Base-by-base conservation (phyloP, 1,140 invertebrate species). In the Sitodiplosis mosellana region DNA sequence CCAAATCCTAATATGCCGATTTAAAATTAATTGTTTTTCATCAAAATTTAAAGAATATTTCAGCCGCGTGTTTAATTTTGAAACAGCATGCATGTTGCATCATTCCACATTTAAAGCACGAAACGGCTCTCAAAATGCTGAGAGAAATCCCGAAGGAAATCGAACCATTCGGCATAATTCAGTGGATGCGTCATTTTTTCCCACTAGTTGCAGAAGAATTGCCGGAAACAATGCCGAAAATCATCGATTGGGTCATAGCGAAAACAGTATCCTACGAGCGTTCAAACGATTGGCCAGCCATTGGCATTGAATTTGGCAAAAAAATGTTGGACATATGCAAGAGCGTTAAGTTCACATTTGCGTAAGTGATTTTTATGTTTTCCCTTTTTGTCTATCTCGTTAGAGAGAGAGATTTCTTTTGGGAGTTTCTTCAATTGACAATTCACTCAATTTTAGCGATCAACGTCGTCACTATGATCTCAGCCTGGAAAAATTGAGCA, bases 161-260 rank as follows among this genome's bases (percentile, higher is more conserved):
- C 0, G 59, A 63, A 46, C 54, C 60, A 0, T 59, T 64, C 1
- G 53, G 60, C 37, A 44, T 64, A 14, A 52, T 64, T 11, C 61
- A 63, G 42, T 64, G 59, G 60, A 38, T 64, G 15, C 52, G 56
- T 1, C 59, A 63, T 46, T 63, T 64, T 27, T 53, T 57, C 1
- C 61, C 62, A 0, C 45, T 54, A 44, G 55, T 64, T 11, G 53
- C 57, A 40, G 55, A 60, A 49, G 58, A 55, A 0, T 58, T 61
- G 56, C 62, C 62, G 0, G 52, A 56, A 18, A 54, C 60, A 33
- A 64, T 62, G 57, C 55, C 59, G 0, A 56, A 52, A 2, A 51
- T 64, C 7, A 54, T 60, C 5, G 59, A 63, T 37, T 64, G 61
- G 61, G 56, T 58, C 48, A 59, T 64, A 33, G 53, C 64, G 46